These are phyloP conservation scores for Polypedilum vanderplanki DNA, from an alignment of 1,140 invertebrate genomes.

Conservation along the genomic window DNA sequence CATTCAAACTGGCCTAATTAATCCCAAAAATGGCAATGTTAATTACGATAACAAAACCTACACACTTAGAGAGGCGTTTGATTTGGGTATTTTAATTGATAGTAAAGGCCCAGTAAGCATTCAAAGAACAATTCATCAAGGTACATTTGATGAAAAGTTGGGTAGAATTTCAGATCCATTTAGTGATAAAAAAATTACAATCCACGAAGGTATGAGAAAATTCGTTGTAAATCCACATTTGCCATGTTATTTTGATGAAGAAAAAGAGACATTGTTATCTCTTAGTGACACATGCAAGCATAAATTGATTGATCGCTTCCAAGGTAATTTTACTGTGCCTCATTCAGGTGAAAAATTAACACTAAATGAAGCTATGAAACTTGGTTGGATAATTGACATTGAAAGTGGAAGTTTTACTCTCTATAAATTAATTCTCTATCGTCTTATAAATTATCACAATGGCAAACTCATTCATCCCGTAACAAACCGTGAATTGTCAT, in stretches of 20 bases:
- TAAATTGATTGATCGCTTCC: slow-evolving; percentile 72
- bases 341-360: slow-evolving; percentile 58
- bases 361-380: slow-evolving; percentile 62
- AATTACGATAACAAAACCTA: slow-evolving; percentile 53
- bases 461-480: slow-evolving; percentile 73
- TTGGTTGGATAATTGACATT: slow-evolving; percentile 78
- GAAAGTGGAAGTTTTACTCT: slow-evolving; percentile 72
- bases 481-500: slow-evolving; percentile 62
- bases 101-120: slow-evolving; percentile 74
- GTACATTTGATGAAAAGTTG: slow-evolving; percentile 68
- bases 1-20: slow-evolving; percentile 53
- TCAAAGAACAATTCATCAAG: slow-evolving; percentile 79
- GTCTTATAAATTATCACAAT: slow-evolving; percentile 65
- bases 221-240: slow-evolving; percentile 71
- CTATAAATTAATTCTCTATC: slow-evolving; percentile 74
- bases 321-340: slow-evolving; percentile 69
- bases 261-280: slow-evolving; percentile 58
- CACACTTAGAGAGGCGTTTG: slow-evolving; percentile 67
- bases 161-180: slow-evolving; percentile 76
- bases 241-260: slow-evolving; percentile 72
- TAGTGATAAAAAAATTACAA: slow-evolving; percentile 65
- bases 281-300: slow-evolving; percentile 70
- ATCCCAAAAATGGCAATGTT: slow-evolving; percentile 60
- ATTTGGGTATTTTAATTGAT: slow-evolving; percentile 73
- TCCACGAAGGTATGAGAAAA: slow-evolving; percentile 76